These are phyloP conservation scores for Oeneis ivallda DNA, from an alignment of 2,888 invertebrate species.

Conservation along the genomic window DNA sequence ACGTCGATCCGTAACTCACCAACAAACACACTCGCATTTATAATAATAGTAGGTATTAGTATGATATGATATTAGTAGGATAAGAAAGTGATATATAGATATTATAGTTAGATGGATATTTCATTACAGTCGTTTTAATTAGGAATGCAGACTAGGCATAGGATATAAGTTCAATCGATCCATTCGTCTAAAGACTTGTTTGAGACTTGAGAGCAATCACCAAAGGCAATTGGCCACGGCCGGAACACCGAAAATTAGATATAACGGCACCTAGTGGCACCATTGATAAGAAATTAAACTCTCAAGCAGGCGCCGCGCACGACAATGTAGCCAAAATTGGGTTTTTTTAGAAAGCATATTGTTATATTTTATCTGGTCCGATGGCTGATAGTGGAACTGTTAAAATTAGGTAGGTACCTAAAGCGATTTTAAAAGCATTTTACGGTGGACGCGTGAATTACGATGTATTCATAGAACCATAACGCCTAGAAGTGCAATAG, in stretches of 20 bases:
- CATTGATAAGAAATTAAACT: constrained; percentile 68
- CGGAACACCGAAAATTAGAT: constrained; percentile 58
- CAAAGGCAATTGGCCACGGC: constrained; percentile 38
- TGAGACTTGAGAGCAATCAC: constrained; percentile 33
- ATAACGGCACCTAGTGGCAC: constrained; percentile 66
- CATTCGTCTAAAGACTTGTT: constrained; percentile 19
- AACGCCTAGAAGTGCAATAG: no score
- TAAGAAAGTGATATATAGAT: no score
- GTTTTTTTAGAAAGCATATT: constrained; percentile 62
- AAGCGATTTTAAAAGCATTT: constrained; percentile 13
- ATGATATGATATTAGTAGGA: no score
- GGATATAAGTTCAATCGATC: constrained; percentile 34
- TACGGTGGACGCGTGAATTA: not conserved
- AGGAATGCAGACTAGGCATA: no score
- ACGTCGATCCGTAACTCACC: no score
- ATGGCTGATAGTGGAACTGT: constrained; percentile 34
- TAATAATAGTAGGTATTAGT: no score
- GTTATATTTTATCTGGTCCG: constrained; percentile 45
- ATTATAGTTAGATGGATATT: no score
- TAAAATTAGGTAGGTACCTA: no score
- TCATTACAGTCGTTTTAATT: no score
- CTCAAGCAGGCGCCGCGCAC: constrained; percentile 47
- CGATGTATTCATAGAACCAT: not conserved
- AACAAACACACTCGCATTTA: no score
- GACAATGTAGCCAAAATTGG: constrained; percentile 60